Conservation (phyloP, 1,140 invertebrate genomes). For the Zaprionus taronus region DNA sequence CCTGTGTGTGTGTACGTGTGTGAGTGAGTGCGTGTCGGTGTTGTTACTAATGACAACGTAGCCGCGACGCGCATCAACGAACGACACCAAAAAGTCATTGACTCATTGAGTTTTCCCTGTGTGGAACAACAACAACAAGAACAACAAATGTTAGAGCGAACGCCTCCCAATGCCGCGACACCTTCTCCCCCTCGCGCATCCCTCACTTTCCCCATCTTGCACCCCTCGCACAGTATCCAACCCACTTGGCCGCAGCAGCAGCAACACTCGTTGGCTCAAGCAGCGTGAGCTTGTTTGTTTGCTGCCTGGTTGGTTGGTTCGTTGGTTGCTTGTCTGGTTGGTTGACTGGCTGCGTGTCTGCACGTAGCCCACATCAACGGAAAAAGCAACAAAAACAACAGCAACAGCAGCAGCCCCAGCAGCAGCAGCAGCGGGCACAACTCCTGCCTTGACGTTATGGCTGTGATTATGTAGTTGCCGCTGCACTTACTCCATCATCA, state of each 20-base stretch:
- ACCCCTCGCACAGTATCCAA: not conserved
- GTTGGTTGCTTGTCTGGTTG: conserved; percentile 46
- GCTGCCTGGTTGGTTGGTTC: conserved; percentile 51
- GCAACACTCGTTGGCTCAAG: conserved; percentile 66
- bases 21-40: conserved; percentile 53
- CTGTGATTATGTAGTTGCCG: conserved; percentile 48
- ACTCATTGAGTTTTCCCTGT: conserved; percentile 73
- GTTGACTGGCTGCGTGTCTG: conserved; percentile 58
- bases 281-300: conserved; percentile 70
- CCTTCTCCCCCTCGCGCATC: not conserved
- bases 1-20: conserved; percentile 26
- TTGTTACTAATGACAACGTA: conserved; percentile 81
- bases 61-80: conserved; percentile 77
- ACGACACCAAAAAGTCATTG: conserved; percentile 80
- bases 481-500: conserved; percentile 68
- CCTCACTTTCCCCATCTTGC: not conserved
- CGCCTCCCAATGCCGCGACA: conserved; percentile 22
- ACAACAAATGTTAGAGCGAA: conserved; percentile 16
- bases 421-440: conserved; percentile 16
- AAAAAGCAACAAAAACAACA: conserved; percentile 32
- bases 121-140: conserved; percentile 20
- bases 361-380: conserved; percentile 46
- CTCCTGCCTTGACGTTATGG: conserved; percentile 51
- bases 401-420: conserved; percentile 22
- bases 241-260: conserved; percentile 33